Evolutionary conservation across 92 coral and sea anemone species (phyloP), one percentile per base, ranked within the genome.

Genomic region (Porites cylindrica): DNA sequence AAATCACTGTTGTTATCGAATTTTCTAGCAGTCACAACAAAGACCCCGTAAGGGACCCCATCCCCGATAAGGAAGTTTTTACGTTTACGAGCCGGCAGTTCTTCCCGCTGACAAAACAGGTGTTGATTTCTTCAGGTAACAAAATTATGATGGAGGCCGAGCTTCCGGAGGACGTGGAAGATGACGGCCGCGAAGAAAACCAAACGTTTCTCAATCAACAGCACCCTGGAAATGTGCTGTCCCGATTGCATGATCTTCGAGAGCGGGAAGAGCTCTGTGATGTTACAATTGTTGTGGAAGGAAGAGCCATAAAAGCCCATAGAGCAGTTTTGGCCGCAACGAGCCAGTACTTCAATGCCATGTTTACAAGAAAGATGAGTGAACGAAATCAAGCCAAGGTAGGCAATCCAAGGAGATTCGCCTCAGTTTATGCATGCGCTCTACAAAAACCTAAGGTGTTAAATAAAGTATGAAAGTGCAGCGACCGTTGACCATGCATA

Each of bases 201-300:
- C 96, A 92, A 38, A 88, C 89, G 18, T 95, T 95, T 80, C 91
- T 86, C 18, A 95, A 95, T 63, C 90, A 93, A 8, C 92, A 88
- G 19, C 96, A 90, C 83, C 91, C 97, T 18, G 94, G 93, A 29
- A 76, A 81, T 70, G 87, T 97, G 58, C 88, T 95, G 72, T 95
- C 98, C 4, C 77, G 95, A 58, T 94, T 97, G 8, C 75, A 93
- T 78, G 99, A 95, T 56, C 95, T 97, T 66, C 93, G 89, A 32
- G 88, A 92, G 80, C 92, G 89, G 29, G 96, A 94, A n/a, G 98
- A 97, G 68, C 94, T 97, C 10, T 97, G 99, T 66, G 99, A 97
- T 89, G 92, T 97, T 23, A 89, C 98, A 10, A 86, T 97, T 52
- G 68, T 85, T 23, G 99, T 92, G 20, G 93, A 93, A 58, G 91